Percentiles rank a stretch among this genome's conserved stretches.
Evolutionary conservation across 2,797 vertebrate genomes (phyloP).

Genomic region (Setipinna tenuifilis): DNA sequence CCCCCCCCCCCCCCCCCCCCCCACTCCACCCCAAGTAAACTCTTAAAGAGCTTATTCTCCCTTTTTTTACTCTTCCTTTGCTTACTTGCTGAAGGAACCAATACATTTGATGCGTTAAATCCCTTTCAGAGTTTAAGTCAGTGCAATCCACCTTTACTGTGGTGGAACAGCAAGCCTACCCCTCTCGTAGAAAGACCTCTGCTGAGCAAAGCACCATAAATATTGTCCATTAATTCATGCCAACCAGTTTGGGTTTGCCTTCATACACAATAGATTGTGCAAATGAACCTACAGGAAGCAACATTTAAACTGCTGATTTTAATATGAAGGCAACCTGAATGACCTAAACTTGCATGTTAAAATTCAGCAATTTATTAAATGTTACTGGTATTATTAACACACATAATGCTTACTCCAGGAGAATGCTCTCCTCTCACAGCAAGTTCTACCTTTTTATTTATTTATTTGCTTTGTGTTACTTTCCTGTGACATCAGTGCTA

Average conservation of each 20-base stretch:
- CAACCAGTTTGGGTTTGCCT: background rate
- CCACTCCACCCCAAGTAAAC: background rate
- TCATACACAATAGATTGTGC: background rate
- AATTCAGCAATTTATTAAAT: background rate
- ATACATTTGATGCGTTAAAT: conserved; percentile 26
- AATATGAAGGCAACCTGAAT: background rate
- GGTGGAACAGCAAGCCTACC: background rate
- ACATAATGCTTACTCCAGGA: background rate
- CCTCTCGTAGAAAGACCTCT: background rate
- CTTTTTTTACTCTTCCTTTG: background rate
- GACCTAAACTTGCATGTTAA: background rate
- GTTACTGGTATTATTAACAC: background rate
- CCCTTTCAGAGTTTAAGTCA: conserved; percentile 21
- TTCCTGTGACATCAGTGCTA: background rate
- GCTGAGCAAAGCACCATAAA: conserved; percentile 6
- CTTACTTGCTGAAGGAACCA: conserved; percentile 20
- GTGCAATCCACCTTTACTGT: background rate
- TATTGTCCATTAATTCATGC: conserved; percentile 17
- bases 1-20: too few relatives aligned
- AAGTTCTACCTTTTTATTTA: background rate
- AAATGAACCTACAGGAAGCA: background rate
- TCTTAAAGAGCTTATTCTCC: conserved; percentile 17
- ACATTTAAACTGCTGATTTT: background rate
- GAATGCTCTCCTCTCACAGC: background rate
- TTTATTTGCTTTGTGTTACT: background rate